phyloP scores from a whole-genome alignment of 2,888 invertebrate species.

The Idaea straminata region DNA sequence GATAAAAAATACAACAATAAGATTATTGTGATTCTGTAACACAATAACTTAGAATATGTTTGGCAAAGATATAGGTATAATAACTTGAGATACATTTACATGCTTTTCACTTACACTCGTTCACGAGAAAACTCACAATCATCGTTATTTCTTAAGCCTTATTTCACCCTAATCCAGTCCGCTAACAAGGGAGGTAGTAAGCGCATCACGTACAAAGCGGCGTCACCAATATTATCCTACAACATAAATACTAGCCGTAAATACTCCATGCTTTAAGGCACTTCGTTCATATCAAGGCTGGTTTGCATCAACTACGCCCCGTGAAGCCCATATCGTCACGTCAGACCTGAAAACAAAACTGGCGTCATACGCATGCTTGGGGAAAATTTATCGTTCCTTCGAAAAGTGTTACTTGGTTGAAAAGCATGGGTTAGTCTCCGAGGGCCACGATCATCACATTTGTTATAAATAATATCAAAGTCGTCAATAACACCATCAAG shows the following conservation, averaged over 20 bases:
- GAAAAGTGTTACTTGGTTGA: neutral
- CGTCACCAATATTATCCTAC: slow-evolving; percentile 1
- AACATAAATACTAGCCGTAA: neutral
- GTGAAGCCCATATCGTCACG: neutral
- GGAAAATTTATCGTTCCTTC: neutral
- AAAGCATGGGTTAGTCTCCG: too few relatives aligned
- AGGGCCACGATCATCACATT: too few relatives aligned
- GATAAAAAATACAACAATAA: neutral
- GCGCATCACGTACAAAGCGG: slow-evolving; percentile 35
- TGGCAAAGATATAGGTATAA: neutral
- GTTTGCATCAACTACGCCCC: neutral
- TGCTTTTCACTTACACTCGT: neutral
- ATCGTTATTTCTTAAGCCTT: neutral
- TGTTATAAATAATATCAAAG: too few relatives aligned
- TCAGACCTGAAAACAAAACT: neutral
- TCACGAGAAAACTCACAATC: neutral
- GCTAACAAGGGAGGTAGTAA: slow-evolving; percentile 41
- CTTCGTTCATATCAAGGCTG: neutral
- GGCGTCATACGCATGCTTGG: neutral
- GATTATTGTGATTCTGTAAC: neutral
- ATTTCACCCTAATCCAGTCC: slow-evolving; percentile 24
- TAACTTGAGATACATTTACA: neutral
- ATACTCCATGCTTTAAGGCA: neutral
- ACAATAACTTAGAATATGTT: neutral
- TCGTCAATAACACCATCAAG: too few relatives aligned